A percentile compares a stretch with the other conserved stretches of the same genome.
Evolutionary conservation across 2,888 invertebrate genomes (phyloP).

Genomic region (Drosophila pegasa): DNA sequence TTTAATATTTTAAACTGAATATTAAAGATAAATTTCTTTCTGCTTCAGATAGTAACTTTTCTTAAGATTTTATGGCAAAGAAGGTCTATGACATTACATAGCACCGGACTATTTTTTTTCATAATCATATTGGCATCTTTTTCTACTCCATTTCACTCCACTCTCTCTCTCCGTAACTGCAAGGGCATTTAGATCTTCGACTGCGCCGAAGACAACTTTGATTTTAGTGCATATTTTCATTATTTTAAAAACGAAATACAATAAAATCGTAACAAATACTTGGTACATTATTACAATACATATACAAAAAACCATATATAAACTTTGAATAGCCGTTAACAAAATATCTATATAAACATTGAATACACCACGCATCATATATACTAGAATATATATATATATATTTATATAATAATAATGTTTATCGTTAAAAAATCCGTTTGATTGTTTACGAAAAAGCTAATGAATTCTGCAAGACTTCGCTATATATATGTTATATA

Average conservation of each 20-base stretch:
- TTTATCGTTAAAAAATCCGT: slow-evolving; percentile 29
- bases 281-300: slow-evolving; percentile 49
- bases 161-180: slow-evolving; percentile 19
- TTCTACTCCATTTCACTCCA: neutral
- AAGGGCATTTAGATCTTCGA: slow-evolving; percentile 27
- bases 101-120: neutral
- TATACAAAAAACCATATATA: slow-evolving; percentile 48
- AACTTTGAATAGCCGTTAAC: slow-evolving; percentile 39
- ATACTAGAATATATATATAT: slow-evolving; percentile 23
- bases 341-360: slow-evolving; percentile 49
- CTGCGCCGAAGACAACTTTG: slow-evolving; percentile 15
- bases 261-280: slow-evolving; percentile 46
- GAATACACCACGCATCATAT: slow-evolving; percentile 44
- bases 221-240: slow-evolving; percentile 21
- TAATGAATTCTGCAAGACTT: slow-evolving; percentile 57
- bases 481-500: slow-evolving; percentile 11
- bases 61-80: neutral
- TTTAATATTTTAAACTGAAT: no score
- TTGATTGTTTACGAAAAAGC: slow-evolving; percentile 68
- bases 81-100: neutral
- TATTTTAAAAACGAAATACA: slow-evolving; percentile 23
- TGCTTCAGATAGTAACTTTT: neutral
- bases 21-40: neutral
- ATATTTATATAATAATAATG: slow-evolving; percentile 26
- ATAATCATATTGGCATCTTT: neutral